These are phyloP conservation scores for Copsychus sechellarum DNA, from an alignment of 2,113 vertebrate species.

Conservation along the genomic window DNA sequence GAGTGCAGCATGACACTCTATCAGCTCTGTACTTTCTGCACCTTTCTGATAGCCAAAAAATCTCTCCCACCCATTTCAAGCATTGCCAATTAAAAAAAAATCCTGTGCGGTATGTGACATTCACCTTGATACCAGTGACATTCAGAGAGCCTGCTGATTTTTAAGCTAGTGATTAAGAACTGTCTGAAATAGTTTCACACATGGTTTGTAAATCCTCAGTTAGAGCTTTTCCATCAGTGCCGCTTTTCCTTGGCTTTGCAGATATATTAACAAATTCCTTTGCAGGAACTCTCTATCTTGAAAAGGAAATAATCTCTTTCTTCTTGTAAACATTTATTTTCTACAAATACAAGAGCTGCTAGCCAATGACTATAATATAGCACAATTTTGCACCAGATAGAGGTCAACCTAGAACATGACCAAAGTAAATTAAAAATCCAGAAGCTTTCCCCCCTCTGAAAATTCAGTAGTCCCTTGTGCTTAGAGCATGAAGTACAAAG, in stretches of 20 bases:
- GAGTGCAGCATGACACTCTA: not conserved
- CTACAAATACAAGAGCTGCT: not conserved
- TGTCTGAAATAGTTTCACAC: constrained; percentile 54
- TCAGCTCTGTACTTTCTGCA: not conserved
- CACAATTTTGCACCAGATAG: not conserved
- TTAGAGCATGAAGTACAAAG: not conserved
- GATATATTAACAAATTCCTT: constrained; percentile 7
- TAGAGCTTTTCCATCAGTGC: constrained; percentile 12
- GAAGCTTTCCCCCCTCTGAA: not conserved
- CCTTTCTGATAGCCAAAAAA: not conserved
- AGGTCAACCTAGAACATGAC: not conserved
- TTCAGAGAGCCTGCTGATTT: constrained; percentile 23
- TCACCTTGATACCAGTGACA: constrained; percentile 21
- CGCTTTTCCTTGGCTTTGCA: constrained; percentile 7
- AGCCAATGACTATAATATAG: not conserved
- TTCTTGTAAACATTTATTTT: not conserved
- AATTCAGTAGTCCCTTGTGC: not conserved
- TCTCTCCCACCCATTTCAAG: not conserved
- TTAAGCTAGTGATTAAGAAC: constrained; percentile 44
- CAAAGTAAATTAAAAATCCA: not conserved
- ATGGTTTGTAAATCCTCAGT: constrained; percentile 37
- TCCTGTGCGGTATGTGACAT: not conserved
- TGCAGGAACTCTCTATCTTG: not conserved
- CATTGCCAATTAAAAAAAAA: not conserved
- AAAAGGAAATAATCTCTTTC: not conserved